phyloP scores from a whole-genome alignment of 2,113 vertebrate species.

The Ageneiosus marmoratus region DNA sequence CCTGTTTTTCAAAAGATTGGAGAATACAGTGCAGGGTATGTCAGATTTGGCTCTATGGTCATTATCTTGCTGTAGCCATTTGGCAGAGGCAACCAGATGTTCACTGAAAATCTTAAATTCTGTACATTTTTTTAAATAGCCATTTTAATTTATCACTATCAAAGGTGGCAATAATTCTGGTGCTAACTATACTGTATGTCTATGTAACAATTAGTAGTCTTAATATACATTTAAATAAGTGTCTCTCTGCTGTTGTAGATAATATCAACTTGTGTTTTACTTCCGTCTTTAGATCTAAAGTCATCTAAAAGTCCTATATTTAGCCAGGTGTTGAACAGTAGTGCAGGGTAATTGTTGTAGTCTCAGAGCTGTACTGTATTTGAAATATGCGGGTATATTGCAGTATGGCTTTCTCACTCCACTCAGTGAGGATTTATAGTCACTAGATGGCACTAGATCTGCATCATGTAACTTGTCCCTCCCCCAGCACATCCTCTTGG shows the following conservation, averaged over 20 bases:
- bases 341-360: background rate
- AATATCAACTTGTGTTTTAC: background rate
- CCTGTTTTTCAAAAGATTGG: background rate
- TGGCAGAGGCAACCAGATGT: background rate
- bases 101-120: background rate
- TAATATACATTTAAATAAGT: background rate
- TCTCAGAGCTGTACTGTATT: background rate
- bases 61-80: background rate
- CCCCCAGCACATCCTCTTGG: background rate
- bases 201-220: background rate
- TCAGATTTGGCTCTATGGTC: background rate
- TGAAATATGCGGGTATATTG: background rate
- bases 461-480: background rate
- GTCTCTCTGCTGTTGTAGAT: background rate
- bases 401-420: background rate
- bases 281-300: background rate
- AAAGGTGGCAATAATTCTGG: background rate
- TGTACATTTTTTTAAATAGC: background rate
- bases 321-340: background rate
- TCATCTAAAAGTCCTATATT: background rate
- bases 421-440: background rate
- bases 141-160: background rate
- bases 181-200: background rate
- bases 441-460: slow-evolving; percentile 53
- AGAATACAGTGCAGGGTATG: background rate